Evolutionary conservation across 2,797 vertebrate species (phyloP), one percentile per base, ranked within the genome.

Genomic region (Nyctalus aviator): DNA sequence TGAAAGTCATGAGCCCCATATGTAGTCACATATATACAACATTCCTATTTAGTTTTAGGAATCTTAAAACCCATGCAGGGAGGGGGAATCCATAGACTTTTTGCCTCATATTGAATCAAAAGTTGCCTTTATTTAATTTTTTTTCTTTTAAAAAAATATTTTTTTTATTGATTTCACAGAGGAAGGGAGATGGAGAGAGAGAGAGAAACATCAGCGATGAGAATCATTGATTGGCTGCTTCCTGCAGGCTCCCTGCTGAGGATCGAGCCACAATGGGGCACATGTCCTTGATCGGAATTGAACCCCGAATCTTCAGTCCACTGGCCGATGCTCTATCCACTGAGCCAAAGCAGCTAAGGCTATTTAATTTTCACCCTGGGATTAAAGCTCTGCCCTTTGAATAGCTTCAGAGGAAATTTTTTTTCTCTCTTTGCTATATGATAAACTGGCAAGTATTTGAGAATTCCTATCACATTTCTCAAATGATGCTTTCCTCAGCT

Each of bases 111-210:
- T 41, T 77, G 35, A 89, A 37, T 15, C 68, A 46, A 90, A 95
- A 41, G 62, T 57, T 88, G 18, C 77, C 71, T 93, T 93, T 84
- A 69, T 90, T 91, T 89, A 78, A 94, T 66, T 92, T 81, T 92
- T 30, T 62, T 62, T 30, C 13, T 62, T 62, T 62, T 27, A 59
- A 59, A 59, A 62, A 30, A 30, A 62, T 14, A 23, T 14, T 6
- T 25, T 44, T 44, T 59, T 62, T 30, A 62, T 30, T 62, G 27
- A 62, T 30, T 30, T 62, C 25, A 62, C 5, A 30, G 27, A 62
- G 59, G 59, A 62, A 62, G 13, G 27, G 59, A 62, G 12, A 62
- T 6, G 27, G 13, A 62, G 27, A 30, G 59, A 62, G 27, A 62
- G 27, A 62, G 30, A 62, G 59, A 62, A 62, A 62, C 59, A 62